A percentile compares a stretch with the other conserved stretches of the same genome.
Evolutionary conservation across 2,888 invertebrate species (phyloP).

Genomic region (Dorcus parallelipipedus): DNA sequence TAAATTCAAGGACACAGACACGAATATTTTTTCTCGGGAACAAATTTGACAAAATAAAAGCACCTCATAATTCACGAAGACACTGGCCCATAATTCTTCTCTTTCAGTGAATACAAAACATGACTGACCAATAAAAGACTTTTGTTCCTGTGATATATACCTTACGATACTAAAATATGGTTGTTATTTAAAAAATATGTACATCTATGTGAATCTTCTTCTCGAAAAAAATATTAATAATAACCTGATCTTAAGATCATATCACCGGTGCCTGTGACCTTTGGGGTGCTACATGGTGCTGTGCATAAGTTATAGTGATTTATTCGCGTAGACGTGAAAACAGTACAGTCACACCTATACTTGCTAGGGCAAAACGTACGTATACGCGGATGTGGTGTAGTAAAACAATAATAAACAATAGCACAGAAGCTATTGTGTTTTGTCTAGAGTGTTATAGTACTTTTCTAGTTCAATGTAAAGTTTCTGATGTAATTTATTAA

Average conservation of each 20-base stretch:
- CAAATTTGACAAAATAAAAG: slow-evolving; percentile 24
- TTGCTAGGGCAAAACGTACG: slow-evolving; percentile 4
- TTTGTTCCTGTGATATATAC: slow-evolving; percentile 20
- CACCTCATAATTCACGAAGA: slow-evolving; percentile 25
- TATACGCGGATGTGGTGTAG: slow-evolving; percentile 1
- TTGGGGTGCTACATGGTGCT: slow-evolving; percentile 9
- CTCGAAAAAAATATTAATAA: slow-evolving; percentile 6
- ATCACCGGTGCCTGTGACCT: slow-evolving; percentile 18
- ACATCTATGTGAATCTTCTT: slow-evolving; percentile 13
- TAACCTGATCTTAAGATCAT: slow-evolving; percentile 23
- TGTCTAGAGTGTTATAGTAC: not conserved
- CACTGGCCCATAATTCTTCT: slow-evolving; percentile 16
- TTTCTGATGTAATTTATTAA: not conserved
- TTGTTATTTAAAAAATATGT: slow-evolving; percentile 16
- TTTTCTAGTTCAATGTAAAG: not conserved
- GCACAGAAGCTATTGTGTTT: slow-evolving; percentile 7
- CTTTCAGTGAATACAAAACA: slow-evolving; percentile 22
- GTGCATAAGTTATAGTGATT: slow-evolving; percentile 17
- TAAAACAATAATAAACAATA: slow-evolving; percentile 11
- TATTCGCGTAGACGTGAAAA: slow-evolving; percentile 16
- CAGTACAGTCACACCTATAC: slow-evolving; percentile 17
- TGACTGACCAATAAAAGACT: slow-evolving; percentile 30
- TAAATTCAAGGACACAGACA: slow-evolving; percentile 11
- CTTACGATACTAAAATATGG: slow-evolving; percentile 21
- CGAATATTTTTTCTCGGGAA: slow-evolving; percentile 15